A percentile compares a stretch with the other conserved stretches of the same genome.
These are phyloP conservation scores for Brachylomia viminalis DNA, from an alignment of 2,888 invertebrate genomes.

Conservation along the genomic window DNA sequence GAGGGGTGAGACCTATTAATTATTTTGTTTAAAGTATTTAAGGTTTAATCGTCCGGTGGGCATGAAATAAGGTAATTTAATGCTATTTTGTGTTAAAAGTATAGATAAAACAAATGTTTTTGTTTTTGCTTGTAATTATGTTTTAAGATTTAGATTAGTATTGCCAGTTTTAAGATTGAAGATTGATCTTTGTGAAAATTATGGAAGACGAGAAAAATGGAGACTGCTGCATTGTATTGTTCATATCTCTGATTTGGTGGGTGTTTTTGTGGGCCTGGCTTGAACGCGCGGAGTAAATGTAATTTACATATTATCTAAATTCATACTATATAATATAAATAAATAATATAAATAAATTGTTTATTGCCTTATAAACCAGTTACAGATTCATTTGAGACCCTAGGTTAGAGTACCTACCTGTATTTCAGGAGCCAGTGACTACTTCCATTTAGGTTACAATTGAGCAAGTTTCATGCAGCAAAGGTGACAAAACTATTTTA, in stretches of 20 bases:
- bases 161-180: too few species aligned
- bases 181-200: neutral
- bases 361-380: too few species aligned
- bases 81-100: slow-evolving; percentile 19
- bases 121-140: neutral
- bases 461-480: too few species aligned
- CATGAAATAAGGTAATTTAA: slow-evolving; percentile 30
- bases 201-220: neutral
- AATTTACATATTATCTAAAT: too few species aligned
- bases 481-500: too few species aligned
- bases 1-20: slow-evolving; percentile 62
- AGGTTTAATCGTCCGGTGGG: slow-evolving; percentile 29
- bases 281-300: too few species aligned
- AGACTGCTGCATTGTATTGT: neutral
- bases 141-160: neutral
- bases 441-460: too few species aligned
- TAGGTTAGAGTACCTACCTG: too few species aligned
- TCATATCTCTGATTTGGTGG: neutral
- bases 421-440: too few species aligned
- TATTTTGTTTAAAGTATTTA: slow-evolving; percentile 56
- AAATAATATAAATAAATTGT: too few species aligned
- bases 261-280: neutral
- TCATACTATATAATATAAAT: too few species aligned
- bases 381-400: too few species aligned
- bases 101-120: neutral